These are phyloP conservation scores for Cataglyphis altisquamis DNA, from an alignment of 2,888 invertebrate genomes.

Conservation along the genomic window DNA sequence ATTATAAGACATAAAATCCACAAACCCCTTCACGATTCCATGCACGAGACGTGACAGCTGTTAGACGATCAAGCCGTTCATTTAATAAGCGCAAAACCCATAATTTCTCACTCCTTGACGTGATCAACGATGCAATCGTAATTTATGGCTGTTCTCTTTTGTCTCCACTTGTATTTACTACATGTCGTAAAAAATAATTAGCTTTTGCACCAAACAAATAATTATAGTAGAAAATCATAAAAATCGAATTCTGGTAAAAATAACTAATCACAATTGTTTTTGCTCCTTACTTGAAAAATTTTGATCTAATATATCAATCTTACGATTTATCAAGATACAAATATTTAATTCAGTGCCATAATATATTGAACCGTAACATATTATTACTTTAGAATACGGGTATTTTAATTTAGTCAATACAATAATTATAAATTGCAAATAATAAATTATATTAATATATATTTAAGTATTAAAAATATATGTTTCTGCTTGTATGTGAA, in stretches of 20 bases:
- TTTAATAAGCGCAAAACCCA: constrained; percentile 6
- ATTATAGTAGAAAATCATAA: neutral
- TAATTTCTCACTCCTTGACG: neutral
- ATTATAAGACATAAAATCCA: constrained; percentile 42
- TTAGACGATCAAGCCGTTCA: constrained; percentile 20
- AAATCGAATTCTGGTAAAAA: neutral
- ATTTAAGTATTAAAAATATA: neutral
- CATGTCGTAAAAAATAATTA: neutral
- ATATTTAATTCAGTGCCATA: neutral
- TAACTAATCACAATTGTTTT: neutral
- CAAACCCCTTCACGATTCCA: constrained; percentile 17
- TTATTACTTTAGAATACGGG: neutral
- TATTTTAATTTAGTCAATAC: neutral
- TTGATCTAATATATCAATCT: neutral
- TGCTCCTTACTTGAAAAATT: neutral
- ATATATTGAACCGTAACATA: neutral
- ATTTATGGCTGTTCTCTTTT: neutral
- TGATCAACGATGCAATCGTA: constrained; percentile 19
- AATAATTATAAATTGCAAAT: neutral
- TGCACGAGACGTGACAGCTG: constrained; percentile 32
- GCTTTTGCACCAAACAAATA: neutral
- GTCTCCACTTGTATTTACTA: neutral
- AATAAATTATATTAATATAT: neutral
- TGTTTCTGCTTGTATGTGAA: neutral
- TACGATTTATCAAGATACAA: neutral